Conservation (phyloP, 30 jellyfish, hydroid and myxozoan genomes). For the Morbakka virulenta region DNA sequence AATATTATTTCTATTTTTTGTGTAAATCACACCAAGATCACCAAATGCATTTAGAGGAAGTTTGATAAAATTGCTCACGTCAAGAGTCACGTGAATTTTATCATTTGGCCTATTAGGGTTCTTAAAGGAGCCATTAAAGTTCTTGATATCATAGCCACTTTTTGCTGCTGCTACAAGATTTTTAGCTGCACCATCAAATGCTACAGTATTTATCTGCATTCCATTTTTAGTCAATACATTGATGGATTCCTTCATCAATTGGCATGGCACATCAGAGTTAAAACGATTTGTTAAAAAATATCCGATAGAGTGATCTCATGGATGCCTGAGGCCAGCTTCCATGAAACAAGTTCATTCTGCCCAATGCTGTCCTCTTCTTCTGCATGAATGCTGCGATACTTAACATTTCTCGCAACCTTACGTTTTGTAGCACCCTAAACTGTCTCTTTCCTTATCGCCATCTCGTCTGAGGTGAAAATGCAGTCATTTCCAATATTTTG, state of each 20-base stretch:
- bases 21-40: neutral
- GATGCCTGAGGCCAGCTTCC: slow-evolving; percentile 31
- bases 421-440: neutral
- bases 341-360: slow-evolving; percentile 22
- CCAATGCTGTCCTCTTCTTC: slow-evolving; percentile 31
- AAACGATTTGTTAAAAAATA: slow-evolving; percentile 21
- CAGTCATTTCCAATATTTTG: neutral
- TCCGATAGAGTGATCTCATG: slow-evolving; percentile 37
- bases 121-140: slow-evolving; percentile 3
- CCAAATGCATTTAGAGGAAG: slow-evolving; percentile 38
- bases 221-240: slow-evolving; percentile 20
- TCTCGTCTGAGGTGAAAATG: slow-evolving; percentile 26
- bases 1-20: neutral
- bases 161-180: slow-evolving; percentile 15
- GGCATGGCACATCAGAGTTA: neutral
- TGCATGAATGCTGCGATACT: slow-evolving; percentile 19
- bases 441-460: slow-evolving; percentile 13
- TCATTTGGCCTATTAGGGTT: slow-evolving; percentile 4
- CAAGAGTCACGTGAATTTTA: neutral
- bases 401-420: slow-evolving; percentile 18
- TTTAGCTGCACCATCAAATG: slow-evolving; percentile 27
- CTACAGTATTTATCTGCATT: slow-evolving; percentile 10
- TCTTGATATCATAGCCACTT: slow-evolving; percentile 10
- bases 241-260: slow-evolving; percentile 8
- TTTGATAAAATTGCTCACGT: slow-evolving; percentile 11